These are phyloP conservation scores for Cataglyphis albicans DNA, from an alignment of 2,888 invertebrate species.

Conservation along the genomic window DNA sequence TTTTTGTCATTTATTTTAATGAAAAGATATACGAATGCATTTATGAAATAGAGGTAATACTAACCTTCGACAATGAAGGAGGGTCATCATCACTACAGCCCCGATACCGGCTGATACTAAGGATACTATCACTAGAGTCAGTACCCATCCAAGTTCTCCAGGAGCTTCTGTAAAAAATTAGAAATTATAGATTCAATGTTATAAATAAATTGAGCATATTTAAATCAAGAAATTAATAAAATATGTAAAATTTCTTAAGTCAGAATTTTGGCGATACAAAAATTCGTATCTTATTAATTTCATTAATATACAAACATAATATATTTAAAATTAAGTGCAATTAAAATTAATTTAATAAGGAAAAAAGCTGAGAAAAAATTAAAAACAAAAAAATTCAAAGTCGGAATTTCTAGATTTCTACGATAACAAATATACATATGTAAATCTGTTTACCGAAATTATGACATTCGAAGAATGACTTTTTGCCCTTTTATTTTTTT, in stretches of 20 bases:
- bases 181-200: not conserved
- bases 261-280: not conserved
- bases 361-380: not conserved
- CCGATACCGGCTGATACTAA: slow-evolving; percentile 90
- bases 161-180: slow-evolving; percentile 87
- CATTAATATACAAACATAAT: not conserved
- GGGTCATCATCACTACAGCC: slow-evolving; percentile 91
- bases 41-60: slow-evolving; percentile 70
- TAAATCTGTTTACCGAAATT: slow-evolving; percentile 11
- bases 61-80: slow-evolving; percentile 90
- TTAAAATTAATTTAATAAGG: not conserved
- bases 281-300: not conserved
- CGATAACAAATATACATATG: not conserved
- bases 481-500: slow-evolving; percentile 23
- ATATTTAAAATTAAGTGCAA: not conserved
- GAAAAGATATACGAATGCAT: not conserved
- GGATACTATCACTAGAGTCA: slow-evolving; percentile 91
- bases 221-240: not conserved
- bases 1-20: not conserved
- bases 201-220: not conserved
- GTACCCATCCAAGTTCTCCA: slow-evolving; percentile 90
- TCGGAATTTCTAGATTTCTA: not conserved
- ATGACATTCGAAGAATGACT: slow-evolving; percentile 10
- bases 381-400: not conserved
- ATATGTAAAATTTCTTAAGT: not conserved